Percentiles rank a stretch among this genome's conserved stretches.
Conservation (phyloP, 2,113 vertebrate genomes). For the Lanius ludovicianus region DNA sequence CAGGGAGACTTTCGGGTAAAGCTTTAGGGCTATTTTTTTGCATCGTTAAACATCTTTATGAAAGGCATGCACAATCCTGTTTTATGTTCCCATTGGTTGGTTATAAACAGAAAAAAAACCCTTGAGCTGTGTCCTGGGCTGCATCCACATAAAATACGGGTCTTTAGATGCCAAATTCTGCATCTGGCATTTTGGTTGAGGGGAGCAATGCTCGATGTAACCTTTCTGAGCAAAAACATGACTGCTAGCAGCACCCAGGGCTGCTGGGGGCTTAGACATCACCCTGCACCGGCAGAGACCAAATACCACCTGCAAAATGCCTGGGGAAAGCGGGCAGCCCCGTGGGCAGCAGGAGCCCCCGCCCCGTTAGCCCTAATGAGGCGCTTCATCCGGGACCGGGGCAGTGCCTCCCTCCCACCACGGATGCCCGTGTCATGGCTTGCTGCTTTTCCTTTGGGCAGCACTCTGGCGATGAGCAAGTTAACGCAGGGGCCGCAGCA, state of each 20-base stretch:
- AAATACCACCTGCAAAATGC: not conserved
- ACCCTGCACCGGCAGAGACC: not conserved
- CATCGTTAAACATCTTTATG: not conserved
- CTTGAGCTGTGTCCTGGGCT: not conserved
- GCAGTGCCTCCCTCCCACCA: accelerated
- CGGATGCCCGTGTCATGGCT: not conserved
- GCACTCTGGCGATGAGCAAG: not conserved
- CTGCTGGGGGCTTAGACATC: not conserved
- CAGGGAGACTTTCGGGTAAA: not conserved
- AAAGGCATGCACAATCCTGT: accelerated
- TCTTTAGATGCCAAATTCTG: not conserved
- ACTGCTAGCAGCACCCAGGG: not conserved
- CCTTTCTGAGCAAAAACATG: not conserved
- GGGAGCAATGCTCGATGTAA: not conserved
- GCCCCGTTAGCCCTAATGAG: accelerated
- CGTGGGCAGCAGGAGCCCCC: not conserved
- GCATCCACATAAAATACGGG: accelerated
- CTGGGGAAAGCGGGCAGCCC: not conserved
- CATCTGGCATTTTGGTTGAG: not conserved
- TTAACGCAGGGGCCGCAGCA: not conserved
- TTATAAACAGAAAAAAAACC: not conserved
- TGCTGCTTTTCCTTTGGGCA: not conserved
- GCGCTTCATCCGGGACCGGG: not conserved
- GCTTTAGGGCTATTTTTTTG: not conserved
- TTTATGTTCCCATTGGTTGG: not conserved